A percentile compares a stretch with the other conserved stretches of the same genome.
These are phyloP conservation scores for Ciconia maguari DNA, from an alignment of 2,113 vertebrate species.

Conservation along the genomic window DNA sequence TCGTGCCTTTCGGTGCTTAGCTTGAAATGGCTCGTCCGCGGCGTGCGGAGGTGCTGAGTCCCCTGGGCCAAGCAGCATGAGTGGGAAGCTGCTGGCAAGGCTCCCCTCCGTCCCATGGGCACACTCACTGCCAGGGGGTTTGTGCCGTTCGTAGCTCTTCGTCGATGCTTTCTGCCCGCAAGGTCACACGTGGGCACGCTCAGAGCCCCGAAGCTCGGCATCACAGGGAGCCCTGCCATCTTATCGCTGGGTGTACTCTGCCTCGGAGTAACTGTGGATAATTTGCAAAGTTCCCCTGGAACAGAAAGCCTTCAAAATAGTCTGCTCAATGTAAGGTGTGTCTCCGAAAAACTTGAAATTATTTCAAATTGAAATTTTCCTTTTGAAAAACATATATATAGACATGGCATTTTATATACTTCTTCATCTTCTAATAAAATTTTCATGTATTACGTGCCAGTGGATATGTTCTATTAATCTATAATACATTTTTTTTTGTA, in stretches of 20 bases:
- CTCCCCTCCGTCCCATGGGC: neutral
- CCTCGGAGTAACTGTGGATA: neutral
- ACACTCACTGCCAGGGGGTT: neutral
- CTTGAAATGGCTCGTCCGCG: neutral
- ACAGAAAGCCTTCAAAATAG: neutral
- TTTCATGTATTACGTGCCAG: neutral
- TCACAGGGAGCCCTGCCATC: neutral
- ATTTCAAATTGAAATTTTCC: neutral
- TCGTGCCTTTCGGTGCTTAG: neutral
- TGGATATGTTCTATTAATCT: neutral
- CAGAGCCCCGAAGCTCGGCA: neutral
- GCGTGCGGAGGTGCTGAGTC: accelerated
- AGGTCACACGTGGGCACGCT: accelerated
- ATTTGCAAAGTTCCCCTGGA: neutral
- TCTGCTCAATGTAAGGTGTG: neutral
- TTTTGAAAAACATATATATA: neutral
- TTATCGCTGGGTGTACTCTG: neutral
- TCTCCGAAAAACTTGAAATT: neutral
- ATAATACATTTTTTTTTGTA: neutral
- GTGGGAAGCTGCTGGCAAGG: neutral
- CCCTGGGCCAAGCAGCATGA: too few species aligned
- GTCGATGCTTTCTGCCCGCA: accelerated
- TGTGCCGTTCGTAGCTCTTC: accelerated
- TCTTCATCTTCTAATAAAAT: neutral
- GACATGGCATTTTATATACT: neutral